These are phyloP conservation scores for Cromileptes altivelis DNA, from an alignment of 2,113 vertebrate genomes.

Conservation along the genomic window DNA sequence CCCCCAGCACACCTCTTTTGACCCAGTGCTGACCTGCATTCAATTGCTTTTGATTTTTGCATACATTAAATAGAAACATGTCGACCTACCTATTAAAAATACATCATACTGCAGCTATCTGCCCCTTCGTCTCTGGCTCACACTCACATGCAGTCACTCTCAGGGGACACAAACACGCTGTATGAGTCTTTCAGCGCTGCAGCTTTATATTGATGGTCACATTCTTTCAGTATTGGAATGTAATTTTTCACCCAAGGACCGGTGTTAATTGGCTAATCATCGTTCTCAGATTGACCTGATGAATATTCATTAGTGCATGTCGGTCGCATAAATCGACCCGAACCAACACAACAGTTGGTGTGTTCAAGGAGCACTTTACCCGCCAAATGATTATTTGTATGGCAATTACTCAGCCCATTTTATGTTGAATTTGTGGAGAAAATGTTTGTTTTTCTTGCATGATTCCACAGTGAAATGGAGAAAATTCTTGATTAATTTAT, in stretches of 20 bases:
- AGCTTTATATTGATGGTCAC: slow-evolving; percentile 32
- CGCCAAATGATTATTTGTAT: no score
- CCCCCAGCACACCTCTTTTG: slow-evolving; percentile 27
- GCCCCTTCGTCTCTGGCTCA: slow-evolving; percentile 9
- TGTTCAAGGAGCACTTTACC: background rate
- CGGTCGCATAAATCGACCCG: slow-evolving; percentile 22
- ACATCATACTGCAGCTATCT: slow-evolving; percentile 52
- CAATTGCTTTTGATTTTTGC: slow-evolving; percentile 46
- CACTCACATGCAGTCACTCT: slow-evolving; percentile 5
- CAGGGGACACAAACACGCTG: slow-evolving; percentile 8
- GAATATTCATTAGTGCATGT: slow-evolving; percentile 58
- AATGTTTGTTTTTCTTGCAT: no score
- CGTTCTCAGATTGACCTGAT: slow-evolving; percentile 56
- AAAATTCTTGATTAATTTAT: no score
- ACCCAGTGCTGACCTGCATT: slow-evolving; percentile 50
- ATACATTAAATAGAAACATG: slow-evolving; percentile 67
- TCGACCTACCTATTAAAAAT: slow-evolving; percentile 67
- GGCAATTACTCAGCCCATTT: no score
- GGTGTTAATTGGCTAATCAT: slow-evolving; percentile 63
- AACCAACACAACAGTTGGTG: slow-evolving; percentile 15
- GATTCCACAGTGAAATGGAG: no score
- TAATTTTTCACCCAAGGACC: slow-evolving; percentile 47
- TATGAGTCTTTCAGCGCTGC: background rate
- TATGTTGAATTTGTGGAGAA: no score
- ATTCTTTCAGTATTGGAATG: slow-evolving; percentile 18